Conservation (phyloP, 2,113 vertebrate species). For the Pavo muticus region DNA sequence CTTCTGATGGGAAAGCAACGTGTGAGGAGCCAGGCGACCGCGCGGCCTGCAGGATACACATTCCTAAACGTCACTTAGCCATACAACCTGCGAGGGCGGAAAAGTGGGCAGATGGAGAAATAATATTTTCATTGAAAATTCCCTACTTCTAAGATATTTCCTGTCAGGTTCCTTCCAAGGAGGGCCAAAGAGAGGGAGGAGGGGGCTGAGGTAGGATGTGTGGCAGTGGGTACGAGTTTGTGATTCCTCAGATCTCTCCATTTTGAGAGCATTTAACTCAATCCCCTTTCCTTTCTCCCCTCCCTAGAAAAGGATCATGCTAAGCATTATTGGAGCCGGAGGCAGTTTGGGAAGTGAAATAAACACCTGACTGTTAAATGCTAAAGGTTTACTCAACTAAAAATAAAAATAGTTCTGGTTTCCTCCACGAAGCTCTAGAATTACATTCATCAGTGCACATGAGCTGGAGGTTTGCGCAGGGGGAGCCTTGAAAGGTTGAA, state of each 20-base stretch:
- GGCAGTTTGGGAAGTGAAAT: slow-evolving; percentile 77
- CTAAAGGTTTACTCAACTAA: slow-evolving; percentile 76
- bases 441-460: slow-evolving; percentile 4
- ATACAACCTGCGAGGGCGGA: slow-evolving; percentile 72
- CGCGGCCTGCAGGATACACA: slow-evolving; percentile 59
- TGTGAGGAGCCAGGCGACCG: slow-evolving; percentile 4
- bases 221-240: slow-evolving; percentile 47
- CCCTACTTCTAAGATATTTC: slow-evolving; percentile 75
- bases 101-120: slow-evolving; percentile 75
- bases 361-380: slow-evolving; percentile 77
- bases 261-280: slow-evolving; percentile 59
- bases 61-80: slow-evolving; percentile 75
- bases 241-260: slow-evolving; percentile 66
- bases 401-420: slow-evolving; percentile 72
- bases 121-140: slow-evolving; percentile 78
- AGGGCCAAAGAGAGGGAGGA: slow-evolving; percentile 25
- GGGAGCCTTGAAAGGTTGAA: slow-evolving; percentile 28
- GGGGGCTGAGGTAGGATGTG: slow-evolving; percentile 41
- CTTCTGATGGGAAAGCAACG: slow-evolving; percentile 53
- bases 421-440: slow-evolving; percentile 56
- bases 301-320: slow-evolving; percentile 34
- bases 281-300: slow-evolving; percentile 13
- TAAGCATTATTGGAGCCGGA: slow-evolving; percentile 70
- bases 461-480: slow-evolving; percentile 28
- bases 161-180: slow-evolving; percentile 74